These are phyloP conservation scores for Sprattus sprattus DNA, from an alignment of 2,113 vertebrate species.

Conservation along the genomic window DNA sequence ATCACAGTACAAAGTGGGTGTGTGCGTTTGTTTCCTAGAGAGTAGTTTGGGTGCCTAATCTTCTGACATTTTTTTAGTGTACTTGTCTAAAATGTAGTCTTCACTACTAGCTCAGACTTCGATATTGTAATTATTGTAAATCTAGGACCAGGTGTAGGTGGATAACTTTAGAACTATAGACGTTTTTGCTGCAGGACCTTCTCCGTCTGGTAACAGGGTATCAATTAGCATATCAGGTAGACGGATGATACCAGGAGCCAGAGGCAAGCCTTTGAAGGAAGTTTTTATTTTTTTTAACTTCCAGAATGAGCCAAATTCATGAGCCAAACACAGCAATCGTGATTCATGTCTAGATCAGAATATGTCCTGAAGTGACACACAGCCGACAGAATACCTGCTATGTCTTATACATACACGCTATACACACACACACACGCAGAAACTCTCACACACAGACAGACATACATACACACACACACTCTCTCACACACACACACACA, in stretches of 20 bases:
- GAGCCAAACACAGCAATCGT: not conserved
- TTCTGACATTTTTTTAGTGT: not conserved
- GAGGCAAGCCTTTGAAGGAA: not conserved
- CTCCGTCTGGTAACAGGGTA: not conserved
- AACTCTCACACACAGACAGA: not conserved
- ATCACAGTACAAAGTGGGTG: not conserved
- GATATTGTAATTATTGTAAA: not conserved
- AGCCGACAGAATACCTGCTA: not conserved
- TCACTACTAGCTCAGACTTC: not conserved
- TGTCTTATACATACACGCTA: not conserved
- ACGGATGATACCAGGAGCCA: not conserved
- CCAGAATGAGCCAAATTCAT: not conserved
- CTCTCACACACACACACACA: conserved; percentile 1
- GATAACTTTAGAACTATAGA: not conserved
- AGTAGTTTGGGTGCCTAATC: too few relatives aligned
- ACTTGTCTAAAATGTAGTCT: not conserved
- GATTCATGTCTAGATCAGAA: conserved; percentile 1
- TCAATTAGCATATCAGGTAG: conserved; percentile 14
- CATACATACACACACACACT: not conserved
- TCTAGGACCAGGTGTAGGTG: not conserved
- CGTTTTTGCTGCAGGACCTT: not conserved
- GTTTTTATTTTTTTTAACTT: not conserved
- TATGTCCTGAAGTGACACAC: not conserved
- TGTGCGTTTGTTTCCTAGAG: not conserved
- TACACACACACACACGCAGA: conserved; percentile 2